Evolutionary conservation across 2,888 invertebrate species (phyloP), one percentile per base, ranked within the genome.

Genomic region (Heliconius cydno): DNA sequence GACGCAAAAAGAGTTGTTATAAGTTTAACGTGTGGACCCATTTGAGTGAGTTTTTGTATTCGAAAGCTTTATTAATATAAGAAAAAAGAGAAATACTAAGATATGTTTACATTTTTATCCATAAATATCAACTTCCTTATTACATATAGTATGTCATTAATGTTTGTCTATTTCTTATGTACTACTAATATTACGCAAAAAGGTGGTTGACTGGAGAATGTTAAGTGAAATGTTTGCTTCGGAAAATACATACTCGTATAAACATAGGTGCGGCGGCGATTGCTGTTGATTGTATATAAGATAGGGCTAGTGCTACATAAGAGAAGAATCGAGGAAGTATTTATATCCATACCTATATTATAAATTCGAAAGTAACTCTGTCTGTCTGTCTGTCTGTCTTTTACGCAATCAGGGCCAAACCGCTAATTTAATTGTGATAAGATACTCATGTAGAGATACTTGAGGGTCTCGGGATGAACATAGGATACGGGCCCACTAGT

Each of bases 171-270:
- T 60, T n/a, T 57, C 30, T 34, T 72, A 72, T 7, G 72, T 34
- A 52, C 52, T 28, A 19, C 9, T 71, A 34, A 72, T 57, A 34
- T 72, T 73, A 73, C 57, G 57, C 34, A 57, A 57, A 73, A 57
- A 57, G 13, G 12, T 57, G n/a, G 12, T 28, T 34, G 73, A 34
- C 38, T 73, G 34, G 60, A 34, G 34, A 73, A 34, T 60, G 60
- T 38, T 38, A 70, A 70, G 41, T 70, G 25, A 70, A 70, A 46
- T 70, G 70, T 46, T 70, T 15, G n/a, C 25, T 25, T 41, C 70
- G 25, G 41, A 70, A 70, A 70, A 25, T 25, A 25, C 41, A 46
- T 41, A 34, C 34, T 34, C 34, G 34, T 68, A n/a, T 70, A 65
- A 2, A 28, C 7, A 28, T 65, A 15, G 25, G 65, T 65, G 25